Conservation (phyloP, 2,797 vertebrate species). For the Glossophaga mutica region DNA sequence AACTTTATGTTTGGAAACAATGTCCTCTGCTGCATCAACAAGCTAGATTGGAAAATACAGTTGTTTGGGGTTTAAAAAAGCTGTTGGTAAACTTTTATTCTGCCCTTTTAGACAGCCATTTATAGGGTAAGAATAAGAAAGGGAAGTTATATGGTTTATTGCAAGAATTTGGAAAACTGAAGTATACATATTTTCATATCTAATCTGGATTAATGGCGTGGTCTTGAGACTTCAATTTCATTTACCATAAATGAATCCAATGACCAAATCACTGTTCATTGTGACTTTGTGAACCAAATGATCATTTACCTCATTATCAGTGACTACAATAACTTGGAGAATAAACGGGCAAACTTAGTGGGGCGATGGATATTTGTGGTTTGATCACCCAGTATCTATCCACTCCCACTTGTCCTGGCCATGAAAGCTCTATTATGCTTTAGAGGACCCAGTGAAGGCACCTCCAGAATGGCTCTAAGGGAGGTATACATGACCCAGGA, state of each 20-base stretch:
- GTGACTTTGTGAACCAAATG: not conserved
- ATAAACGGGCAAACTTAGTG: not conserved
- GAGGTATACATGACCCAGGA: not conserved
- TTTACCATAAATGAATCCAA: slow-evolving; percentile 3
- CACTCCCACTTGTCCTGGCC: not conserved
- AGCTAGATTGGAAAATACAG: slow-evolving; percentile 20
- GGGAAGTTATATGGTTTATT: not conserved
- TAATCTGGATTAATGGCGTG: slow-evolving; percentile 1
- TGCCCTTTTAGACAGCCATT: not conserved
- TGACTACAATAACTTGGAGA: not conserved
- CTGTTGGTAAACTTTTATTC: slow-evolving; percentile 17
- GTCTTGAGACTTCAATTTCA: not conserved
- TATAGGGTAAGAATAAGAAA: not conserved
- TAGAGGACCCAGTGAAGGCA: not conserved
- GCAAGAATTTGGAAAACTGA: slow-evolving; percentile 32
- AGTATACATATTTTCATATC: slow-evolving; percentile 19
- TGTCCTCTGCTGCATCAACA: slow-evolving; percentile 41
- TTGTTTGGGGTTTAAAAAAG: not conserved
- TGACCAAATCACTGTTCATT: not conserved
- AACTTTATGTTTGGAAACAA: slow-evolving; percentile 56
- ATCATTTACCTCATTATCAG: not conserved
- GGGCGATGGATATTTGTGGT: not conserved
- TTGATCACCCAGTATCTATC: not conserved
- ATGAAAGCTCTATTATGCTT: not conserved
- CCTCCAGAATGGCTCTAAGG: not conserved